A percentile compares a stretch with the other conserved stretches of the same genome.
Conservation (phyloP, 30 jellyfish, hydroid and myxozoan species). For the Hydractinia symbiolongicarpus region DNA sequence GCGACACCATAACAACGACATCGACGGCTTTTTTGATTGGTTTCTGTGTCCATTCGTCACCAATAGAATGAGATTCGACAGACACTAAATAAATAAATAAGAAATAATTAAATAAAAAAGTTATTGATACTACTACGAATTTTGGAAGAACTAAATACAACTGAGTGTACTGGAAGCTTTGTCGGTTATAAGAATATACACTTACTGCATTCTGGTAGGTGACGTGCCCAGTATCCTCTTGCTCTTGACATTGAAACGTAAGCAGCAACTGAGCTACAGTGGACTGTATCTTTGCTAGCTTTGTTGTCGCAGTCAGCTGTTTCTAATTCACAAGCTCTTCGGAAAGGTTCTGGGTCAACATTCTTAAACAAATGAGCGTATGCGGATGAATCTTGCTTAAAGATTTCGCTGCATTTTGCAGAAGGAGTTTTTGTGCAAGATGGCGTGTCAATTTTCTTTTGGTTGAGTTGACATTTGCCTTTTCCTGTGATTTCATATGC, state of each 20-base stretch:
- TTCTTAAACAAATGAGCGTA: constrained; percentile 40
- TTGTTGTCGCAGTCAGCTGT: constrained; percentile 64
- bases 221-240: constrained; percentile 36
- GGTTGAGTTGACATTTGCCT: constrained; percentile 48
- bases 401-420: constrained; percentile 57
- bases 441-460: constrained; percentile 48
- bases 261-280: constrained; percentile 86
- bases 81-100: not conserved
- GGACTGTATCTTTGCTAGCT: constrained; percentile 32
- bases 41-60: constrained; percentile 55
- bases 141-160: no score
- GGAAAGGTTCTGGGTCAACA: constrained; percentile 87
- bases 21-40: constrained; percentile 65
- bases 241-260: constrained; percentile 49
- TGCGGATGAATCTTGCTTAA: constrained; percentile 43
- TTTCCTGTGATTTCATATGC: constrained; percentile 84
- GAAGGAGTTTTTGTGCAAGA: constrained; percentile 83
- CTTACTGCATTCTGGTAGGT: constrained; percentile 45
- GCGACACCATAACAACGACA: constrained; percentile 75
- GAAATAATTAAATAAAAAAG: not conserved
- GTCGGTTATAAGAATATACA: not conserved
- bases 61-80: constrained; percentile 11
- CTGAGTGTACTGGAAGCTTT: not conserved
- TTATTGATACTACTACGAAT: no score
- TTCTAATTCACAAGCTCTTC: constrained; percentile 83